Conservation (phyloP, 2,888 invertebrate species). For the Mythimna ferrago region DNA sequence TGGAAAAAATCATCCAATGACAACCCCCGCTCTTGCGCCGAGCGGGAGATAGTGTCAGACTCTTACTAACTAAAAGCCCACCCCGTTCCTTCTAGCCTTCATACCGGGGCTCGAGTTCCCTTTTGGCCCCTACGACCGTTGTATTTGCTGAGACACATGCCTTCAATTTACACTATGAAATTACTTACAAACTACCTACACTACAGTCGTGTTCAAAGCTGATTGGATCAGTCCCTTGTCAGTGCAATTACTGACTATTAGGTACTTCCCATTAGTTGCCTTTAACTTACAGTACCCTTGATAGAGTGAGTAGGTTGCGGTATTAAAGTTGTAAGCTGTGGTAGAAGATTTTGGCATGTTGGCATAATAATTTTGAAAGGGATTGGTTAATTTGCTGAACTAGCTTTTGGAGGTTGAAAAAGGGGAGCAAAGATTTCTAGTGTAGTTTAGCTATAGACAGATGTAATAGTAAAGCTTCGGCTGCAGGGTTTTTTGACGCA, state of each 20-base stretch:
- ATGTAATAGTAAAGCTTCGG: too few relatives aligned
- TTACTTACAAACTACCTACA: slow-evolving; percentile 11
- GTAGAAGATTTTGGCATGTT: slow-evolving; percentile 9
- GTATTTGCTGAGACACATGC: not conserved
- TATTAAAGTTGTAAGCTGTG: slow-evolving; percentile 16
- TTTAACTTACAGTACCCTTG: slow-evolving; percentile 7
- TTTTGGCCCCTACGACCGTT: too few relatives aligned
- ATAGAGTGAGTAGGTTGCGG: slow-evolving; percentile 10
- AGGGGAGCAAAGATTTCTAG: not conserved
- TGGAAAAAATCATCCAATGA: too few relatives aligned
- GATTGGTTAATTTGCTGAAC: not conserved
- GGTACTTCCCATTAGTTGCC: slow-evolving; percentile 44
- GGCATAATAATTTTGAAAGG: slow-evolving; percentile 16
- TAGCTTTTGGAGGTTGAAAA: not conserved
- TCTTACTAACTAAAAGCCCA: too few relatives aligned
- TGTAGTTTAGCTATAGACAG: not conserved
- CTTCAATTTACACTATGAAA: not conserved
- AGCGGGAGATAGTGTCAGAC: too few relatives aligned
- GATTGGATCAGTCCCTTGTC: slow-evolving; percentile 58
- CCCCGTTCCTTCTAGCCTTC: too few relatives aligned
- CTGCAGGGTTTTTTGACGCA: too few relatives aligned
- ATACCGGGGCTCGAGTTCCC: too few relatives aligned
- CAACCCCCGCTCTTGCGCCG: too few relatives aligned
- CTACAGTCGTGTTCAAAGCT: slow-evolving; percentile 37
- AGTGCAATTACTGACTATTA: slow-evolving; percentile 43